Base-by-base conservation (phyloP, 2,113 vertebrate species). In the Gambusia affinis region DNA sequence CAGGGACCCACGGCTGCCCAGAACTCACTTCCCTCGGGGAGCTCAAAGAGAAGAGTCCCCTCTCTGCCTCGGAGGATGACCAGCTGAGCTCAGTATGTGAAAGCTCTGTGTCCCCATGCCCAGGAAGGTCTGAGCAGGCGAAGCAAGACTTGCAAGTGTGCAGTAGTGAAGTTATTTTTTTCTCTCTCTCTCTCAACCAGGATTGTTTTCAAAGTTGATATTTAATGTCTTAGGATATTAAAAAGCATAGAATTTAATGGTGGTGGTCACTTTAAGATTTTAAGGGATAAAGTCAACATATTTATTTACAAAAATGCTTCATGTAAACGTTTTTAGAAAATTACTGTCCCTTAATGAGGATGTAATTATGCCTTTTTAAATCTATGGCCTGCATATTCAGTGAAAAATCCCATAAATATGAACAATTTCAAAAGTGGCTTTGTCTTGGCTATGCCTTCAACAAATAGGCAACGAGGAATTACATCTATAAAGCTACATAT, bases 1-100 rank as follows among this genome's bases (percentile, higher is more conserved):
- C 90, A 86, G 85, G 91, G 91, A 92, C 91, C 89, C 91, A 91
- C 85, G 90, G 88, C 89, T 87, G 91, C 88, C 88, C 89, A 79
- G 84, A 89, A 90, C 87, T 88, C 83, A 72, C 84, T 90, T 89
- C 83, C 91, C 92, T 78, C 64, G 78, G 86, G 91, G 87, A 91
- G 73, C 80, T 85, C 17, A 14, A 79, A 80, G 78, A 92, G 87
- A 87, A 89, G 82, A 88, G 85, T 83, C 87, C 82, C 51, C 85
- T 85, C 78, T 88, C 82, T 85, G 83, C 89, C 91, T 88, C 65
- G 19, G 88, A 93, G 89, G 89, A 87, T 83, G 90, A 92, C 92
- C 92, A 93, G 90, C 91, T 93, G 92, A 93, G 91, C 83, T 78
- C 70, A 79, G 87, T 82, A 65, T 88, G 79, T 82, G 75, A 76